These are phyloP conservation scores for Anolis apletophallus DNA, from an alignment of 2,797 vertebrate species.

Conservation along the genomic window DNA sequence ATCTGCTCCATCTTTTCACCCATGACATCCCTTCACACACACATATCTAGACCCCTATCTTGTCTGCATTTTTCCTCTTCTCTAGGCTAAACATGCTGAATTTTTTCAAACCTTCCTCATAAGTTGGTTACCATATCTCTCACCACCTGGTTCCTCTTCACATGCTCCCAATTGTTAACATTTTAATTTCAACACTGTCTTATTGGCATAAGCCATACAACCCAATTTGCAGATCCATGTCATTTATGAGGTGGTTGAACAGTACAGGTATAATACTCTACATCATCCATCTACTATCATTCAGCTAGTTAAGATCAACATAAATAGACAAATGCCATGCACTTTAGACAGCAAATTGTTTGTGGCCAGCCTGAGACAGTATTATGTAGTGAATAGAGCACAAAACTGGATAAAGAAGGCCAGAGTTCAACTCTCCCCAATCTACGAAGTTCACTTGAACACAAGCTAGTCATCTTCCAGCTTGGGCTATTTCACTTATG, in stretches of 20 bases:
- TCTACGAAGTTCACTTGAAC: background rate
- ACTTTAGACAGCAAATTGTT: too few species aligned
- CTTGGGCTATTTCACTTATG: background rate
- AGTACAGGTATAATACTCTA: background rate
- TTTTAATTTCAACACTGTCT: background rate
- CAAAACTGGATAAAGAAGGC: background rate
- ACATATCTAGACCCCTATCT: background rate
- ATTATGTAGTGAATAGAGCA: background rate
- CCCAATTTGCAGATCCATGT: background rate
- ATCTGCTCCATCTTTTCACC: background rate
- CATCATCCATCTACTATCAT: too few species aligned
- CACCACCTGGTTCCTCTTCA: background rate
- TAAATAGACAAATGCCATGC: background rate
- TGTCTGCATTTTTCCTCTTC: background rate
- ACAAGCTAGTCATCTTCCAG: background rate
- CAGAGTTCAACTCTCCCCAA: background rate
- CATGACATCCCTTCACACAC: background rate
- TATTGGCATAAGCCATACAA: background rate
- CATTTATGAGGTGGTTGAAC: background rate
- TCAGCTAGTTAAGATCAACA: background rate
- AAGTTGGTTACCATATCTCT: background rate
- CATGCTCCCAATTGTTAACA: background rate
- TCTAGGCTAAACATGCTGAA: background rate
- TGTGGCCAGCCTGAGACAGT: background rate
- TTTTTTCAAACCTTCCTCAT: background rate